phyloP scores from a whole-genome alignment of 2,113 vertebrate species.

The Stictonetta naevosa region DNA sequence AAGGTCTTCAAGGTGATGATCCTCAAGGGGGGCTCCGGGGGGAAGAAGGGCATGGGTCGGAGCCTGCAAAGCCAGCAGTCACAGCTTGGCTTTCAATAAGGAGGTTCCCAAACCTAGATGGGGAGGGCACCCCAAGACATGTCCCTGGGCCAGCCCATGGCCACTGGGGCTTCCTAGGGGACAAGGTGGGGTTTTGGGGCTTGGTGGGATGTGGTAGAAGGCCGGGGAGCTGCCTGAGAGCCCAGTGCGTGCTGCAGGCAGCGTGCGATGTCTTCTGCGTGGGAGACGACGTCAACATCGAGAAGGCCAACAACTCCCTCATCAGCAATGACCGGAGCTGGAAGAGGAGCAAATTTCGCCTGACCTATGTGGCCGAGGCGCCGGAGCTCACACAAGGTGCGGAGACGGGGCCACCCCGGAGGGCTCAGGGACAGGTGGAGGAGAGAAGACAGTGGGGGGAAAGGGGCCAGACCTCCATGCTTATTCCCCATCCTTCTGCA shows the following conservation, averaged over 20 bases:
- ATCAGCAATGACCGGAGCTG: constrained; percentile 98
- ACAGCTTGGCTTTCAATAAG: not conserved
- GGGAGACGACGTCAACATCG: constrained; percentile 96
- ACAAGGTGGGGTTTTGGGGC: accelerated
- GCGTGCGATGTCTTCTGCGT: constrained; percentile 98
- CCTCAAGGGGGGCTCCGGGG: not conserved
- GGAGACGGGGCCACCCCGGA: accelerated
- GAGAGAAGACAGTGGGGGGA: accelerated
- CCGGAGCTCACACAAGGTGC: constrained; percentile 91
- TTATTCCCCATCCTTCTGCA: not conserved
- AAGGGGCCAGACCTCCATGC: not conserved
- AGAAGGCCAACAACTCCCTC: constrained; percentile 95
- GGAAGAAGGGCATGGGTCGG: not conserved
- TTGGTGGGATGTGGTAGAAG: accelerated
- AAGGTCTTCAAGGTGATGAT: constrained; percentile 97
- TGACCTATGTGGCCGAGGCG: constrained; percentile 90
- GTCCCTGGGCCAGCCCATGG: too few relatives aligned
- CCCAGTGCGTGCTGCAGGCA: constrained; percentile 78
- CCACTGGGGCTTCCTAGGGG: not conserved
- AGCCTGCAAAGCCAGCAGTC: not conserved
- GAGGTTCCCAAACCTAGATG: not conserved
- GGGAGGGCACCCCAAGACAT: accelerated
- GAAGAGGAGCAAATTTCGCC: constrained; percentile 96
- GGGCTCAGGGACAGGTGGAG: not conserved
- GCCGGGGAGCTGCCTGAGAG: not conserved